Percentiles rank a stretch among this genome's conserved stretches.
These are phyloP conservation scores for Cladorhizidae sp. DNA, from an alignment of 37 sponge, comb jelly and placozoan genomes.

Conservation along the genomic window DNA sequence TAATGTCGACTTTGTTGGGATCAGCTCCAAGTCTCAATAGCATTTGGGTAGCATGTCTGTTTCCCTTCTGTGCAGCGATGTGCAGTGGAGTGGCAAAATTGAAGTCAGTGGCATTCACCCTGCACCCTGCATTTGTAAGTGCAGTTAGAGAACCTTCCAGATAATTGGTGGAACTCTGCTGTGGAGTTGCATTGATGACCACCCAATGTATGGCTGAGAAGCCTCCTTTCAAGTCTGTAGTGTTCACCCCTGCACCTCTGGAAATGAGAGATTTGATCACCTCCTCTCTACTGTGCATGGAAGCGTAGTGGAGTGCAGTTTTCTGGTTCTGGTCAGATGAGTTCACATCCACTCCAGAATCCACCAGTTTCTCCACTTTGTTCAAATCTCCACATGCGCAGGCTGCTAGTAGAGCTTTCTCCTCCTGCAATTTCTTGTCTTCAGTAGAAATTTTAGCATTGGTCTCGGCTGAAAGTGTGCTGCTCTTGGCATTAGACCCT, in stretches of 20 bases:
- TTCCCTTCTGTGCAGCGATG: constrained; percentile 60
- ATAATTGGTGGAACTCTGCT: constrained; percentile 9
- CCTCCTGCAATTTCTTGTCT: constrained; percentile 9
- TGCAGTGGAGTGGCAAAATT: constrained; percentile 70
- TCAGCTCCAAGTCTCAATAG: constrained; percentile 67
- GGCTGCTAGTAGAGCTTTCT: constrained; percentile 26
- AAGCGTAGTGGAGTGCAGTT: constrained; percentile 69
- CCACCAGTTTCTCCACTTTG: constrained; percentile 17
- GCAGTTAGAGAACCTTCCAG: constrained; percentile 34
- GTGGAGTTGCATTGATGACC: constrained; percentile 53
- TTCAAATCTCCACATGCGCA: constrained; percentile 57
- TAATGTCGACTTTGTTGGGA: constrained; percentile 42
- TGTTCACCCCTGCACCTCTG: constrained; percentile 47
- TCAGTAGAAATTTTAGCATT: constrained; percentile 21
- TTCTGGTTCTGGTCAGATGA: constrained; percentile 48
- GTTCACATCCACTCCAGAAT: constrained; percentile 44
- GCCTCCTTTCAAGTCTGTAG: constrained; percentile 62
- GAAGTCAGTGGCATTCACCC: constrained; percentile 54
- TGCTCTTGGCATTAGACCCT: not conserved
- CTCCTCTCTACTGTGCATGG: constrained; percentile 58
- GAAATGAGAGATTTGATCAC: constrained; percentile 41
- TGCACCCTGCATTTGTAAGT: constrained; percentile 51
- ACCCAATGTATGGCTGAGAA: constrained; percentile 73
- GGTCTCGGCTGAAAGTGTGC: too few relatives aligned
- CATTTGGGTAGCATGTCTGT: constrained; percentile 31